Base-by-base conservation (phyloP, 2,113 vertebrate species). In the Halichoerus grypus region DNA sequence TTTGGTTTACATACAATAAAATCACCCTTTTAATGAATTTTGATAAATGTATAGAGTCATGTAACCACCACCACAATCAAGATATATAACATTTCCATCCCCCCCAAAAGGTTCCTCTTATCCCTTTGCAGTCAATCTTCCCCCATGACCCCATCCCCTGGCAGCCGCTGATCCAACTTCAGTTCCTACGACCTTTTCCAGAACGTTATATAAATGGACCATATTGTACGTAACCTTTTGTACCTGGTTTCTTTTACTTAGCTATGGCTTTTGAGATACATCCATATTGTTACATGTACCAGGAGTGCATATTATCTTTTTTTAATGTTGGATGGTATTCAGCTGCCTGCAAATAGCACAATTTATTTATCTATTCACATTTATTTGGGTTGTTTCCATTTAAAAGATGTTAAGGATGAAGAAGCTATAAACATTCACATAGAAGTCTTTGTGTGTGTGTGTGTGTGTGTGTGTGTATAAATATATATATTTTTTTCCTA, bases 351-450 rank as follows among this genome's bases (percentile, higher is more conserved):
- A 90, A 86, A 18, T 21, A 72, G 65, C 36, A 81, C 18, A 42
- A 39, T 65, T 71, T 53, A 46, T 36, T 53, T 55, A 67, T 24
- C n/a, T 9, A 82, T 82, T 82, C 51, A 91, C 49, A 82, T 42
- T 82, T 72, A 65, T 24, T 91, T 91, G 80, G 59, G 39, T 57
- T n/a, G 39, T 59, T 94, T 95, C 65, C 8, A 82, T 59, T 88
- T 83, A 31, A 5, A 16, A 72, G 72, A 63, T 55, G 63, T 87
- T 91, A 42, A 42, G 12, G 21, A 81, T 91, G 31, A 65, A 94
- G 72, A 33, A 65, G 6, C 16, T 53, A 71, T 42, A 85, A 59
- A 83, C 18, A 79, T 21, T 36, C 7, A 24, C 71, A 26, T 51
- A 81, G 22, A 3, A 13, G 39, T 94, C 16, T 81, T 4, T 76